A percentile compares a stretch with the other conserved stretches of the same genome.
These are phyloP conservation scores for Streblospio benedicti DNA, from an alignment of 1,140 invertebrate genomes.

Conservation along the genomic window DNA sequence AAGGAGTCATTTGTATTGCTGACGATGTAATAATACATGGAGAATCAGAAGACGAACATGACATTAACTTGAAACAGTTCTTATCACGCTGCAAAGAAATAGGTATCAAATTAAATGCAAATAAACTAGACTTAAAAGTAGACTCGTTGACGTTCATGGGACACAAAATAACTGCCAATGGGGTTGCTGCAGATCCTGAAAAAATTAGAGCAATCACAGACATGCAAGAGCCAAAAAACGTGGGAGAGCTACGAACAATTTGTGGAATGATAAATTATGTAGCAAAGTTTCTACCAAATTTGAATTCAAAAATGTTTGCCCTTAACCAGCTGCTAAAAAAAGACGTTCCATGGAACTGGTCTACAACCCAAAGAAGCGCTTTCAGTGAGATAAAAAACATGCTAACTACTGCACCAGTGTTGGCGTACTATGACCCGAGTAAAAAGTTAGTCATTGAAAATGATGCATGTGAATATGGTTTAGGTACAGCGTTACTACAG, in stretches of 20 bases:
- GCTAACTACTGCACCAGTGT: conserved; percentile 20
- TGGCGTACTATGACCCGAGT: conserved; percentile 8
- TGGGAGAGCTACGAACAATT: conserved; percentile 37
- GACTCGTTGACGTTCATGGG: conserved; percentile 24
- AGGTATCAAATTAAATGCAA: conserved; percentile 18
- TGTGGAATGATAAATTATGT: conserved; percentile 45
- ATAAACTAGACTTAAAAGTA: conserved; percentile 16
- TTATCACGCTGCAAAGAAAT: background rate
- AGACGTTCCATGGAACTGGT: conserved; percentile 4
- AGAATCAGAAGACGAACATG: background rate
- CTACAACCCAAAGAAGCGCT: background rate
- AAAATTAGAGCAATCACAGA: conserved; percentile 44
- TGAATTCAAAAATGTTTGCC: conserved; percentile 1
- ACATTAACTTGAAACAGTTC: background rate
- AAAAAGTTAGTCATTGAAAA: background rate
- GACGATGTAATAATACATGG: background rate
- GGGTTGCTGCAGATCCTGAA: conserved; percentile 40
- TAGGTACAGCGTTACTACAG: conserved; percentile 3
- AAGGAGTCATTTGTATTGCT: background rate
- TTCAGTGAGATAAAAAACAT: conserved; percentile 23
- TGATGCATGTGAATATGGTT: conserved; percentile 7
- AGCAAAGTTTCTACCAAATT: conserved; percentile 32
- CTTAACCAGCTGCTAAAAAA: conserved; percentile 1
- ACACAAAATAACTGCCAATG: conserved; percentile 26
- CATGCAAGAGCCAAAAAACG: conserved; percentile 32